Percentiles rank a stretch among this genome's conserved stretches.
Conservation (phyloP, 2,797 vertebrate genomes). For the Pipistrellus pipistrellus region DNA sequence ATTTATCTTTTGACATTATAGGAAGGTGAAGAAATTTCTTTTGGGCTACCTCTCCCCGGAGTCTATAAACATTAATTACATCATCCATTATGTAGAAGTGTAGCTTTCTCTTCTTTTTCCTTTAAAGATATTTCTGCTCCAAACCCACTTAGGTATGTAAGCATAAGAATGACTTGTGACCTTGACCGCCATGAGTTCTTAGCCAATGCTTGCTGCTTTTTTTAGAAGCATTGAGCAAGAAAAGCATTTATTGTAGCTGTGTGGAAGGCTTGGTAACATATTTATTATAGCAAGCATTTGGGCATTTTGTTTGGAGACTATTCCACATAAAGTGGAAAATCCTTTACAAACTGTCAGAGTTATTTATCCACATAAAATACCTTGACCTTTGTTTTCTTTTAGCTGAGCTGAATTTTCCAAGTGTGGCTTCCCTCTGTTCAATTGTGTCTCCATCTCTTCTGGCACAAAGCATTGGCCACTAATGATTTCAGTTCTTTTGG, state of each 20-base stretch:
- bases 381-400: conserved; percentile 44
- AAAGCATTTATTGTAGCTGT: background rate
- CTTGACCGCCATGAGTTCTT: background rate
- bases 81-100: background rate
- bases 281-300: conserved; percentile 5
- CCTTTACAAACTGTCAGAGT: background rate
- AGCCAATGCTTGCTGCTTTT: background rate
- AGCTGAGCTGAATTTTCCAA: conserved; percentile 29
- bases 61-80: conserved; percentile 4
- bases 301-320: background rate
- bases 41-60: background rate
- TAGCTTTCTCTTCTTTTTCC: background rate
- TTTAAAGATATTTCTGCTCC: background rate
- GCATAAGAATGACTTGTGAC: background rate
- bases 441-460: background rate
- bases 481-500: background rate
- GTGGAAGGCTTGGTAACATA: background rate
- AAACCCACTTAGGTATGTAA: background rate
- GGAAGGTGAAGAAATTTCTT: conserved; percentile 24
- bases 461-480: background rate
- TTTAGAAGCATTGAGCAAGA: background rate
- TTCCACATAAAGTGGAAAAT: conserved; percentile 5
- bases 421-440: background rate
- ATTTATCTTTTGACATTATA: background rate
- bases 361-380: conserved; percentile 47